Base-by-base conservation (phyloP, 2,113 vertebrate species). In the Boleophthalmus pectinirostris region DNA sequence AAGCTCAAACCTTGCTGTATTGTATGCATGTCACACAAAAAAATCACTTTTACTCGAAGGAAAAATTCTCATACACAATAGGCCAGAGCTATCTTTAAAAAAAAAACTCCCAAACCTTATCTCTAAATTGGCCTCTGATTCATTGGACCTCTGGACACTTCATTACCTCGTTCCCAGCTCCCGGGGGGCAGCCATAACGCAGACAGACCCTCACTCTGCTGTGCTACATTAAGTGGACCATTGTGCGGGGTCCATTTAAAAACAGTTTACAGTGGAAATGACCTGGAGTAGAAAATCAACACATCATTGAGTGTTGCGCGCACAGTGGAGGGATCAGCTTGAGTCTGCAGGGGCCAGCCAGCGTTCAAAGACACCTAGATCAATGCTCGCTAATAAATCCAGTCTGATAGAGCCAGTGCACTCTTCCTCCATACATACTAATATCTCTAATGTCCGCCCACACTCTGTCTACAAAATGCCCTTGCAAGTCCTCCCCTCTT, bases 281-380 rank as follows among this genome's bases (percentile, higher is more conserved):
- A 85, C 84, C 81, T 73, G 29, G 35, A 21, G 35, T 76, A 60
- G 54, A 68, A 78, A 72, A 85, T 83, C 51, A 84, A 83, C 70
- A 64, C 68, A 85, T 85, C 73, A 61, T 33, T 38, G 80, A 65
- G 56, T 75, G 68, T 70, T 77, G 66, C 73, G 63, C 73, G 68
- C 72, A 68, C 71, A 69, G 71, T 65, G 60, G 29, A 70, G 68
- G 85, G 87, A 89, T 90, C 89, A 90, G 66, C 72, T 54, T 81
- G 84, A 74, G 74, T 88, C 79, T 89, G 79, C 60, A 77, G 23
- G 51, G 77, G 56, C 76, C 60, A 68, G 72, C 63, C 83, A 85
- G 82, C 86, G 83, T 88, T 90, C 88, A 92, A 90, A 92, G 89
- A 85, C 89, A 83, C 73, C 71, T 70, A 74, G 80, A 89, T 90